A percentile compares a stretch with the other conserved stretches of the same genome.
Evolutionary conservation across 2,888 invertebrate species (phyloP).

Genomic region (Boloria euphrosyne): DNA sequence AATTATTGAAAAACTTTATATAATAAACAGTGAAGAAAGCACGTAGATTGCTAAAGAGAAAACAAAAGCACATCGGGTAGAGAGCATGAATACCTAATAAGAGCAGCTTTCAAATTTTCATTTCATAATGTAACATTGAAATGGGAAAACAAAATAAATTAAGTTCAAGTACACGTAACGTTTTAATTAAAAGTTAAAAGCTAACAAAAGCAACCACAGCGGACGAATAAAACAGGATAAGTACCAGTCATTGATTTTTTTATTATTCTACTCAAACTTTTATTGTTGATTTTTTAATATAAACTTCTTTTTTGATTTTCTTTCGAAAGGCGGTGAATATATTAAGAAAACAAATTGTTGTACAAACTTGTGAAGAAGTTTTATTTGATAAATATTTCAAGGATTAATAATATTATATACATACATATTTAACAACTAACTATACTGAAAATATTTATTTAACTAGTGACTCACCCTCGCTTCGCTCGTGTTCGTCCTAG

Average conservation of each 20-base stretch:
- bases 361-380: too few species aligned
- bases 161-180: conserved; percentile 21
- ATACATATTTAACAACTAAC: too few species aligned
- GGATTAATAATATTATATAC: too few species aligned
- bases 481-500: too few species aligned
- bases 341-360: too few species aligned
- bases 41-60: neutral
- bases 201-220: conserved; percentile 29
- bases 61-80: neutral
- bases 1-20: too few species aligned
- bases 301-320: neutral
- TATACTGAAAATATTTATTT: too few species aligned
- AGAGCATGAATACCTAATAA: conserved; percentile 5
- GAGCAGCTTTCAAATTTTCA: neutral
- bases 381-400: too few species aligned
- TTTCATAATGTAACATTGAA: conserved; percentile 25
- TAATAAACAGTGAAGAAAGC: neutral
- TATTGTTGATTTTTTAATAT: conserved; percentile 2
- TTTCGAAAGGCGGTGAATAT: too few species aligned
- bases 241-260: conserved; percentile 29
- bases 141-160: conserved; percentile 26
- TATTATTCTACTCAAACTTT: conserved; percentile 5
- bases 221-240: conserved; percentile 25
- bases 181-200: conserved; percentile 39
- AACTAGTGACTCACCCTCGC: too few species aligned